These are phyloP conservation scores for Esox lucius DNA, from an alignment of 2,797 vertebrate genomes.

Conservation along the genomic window DNA sequence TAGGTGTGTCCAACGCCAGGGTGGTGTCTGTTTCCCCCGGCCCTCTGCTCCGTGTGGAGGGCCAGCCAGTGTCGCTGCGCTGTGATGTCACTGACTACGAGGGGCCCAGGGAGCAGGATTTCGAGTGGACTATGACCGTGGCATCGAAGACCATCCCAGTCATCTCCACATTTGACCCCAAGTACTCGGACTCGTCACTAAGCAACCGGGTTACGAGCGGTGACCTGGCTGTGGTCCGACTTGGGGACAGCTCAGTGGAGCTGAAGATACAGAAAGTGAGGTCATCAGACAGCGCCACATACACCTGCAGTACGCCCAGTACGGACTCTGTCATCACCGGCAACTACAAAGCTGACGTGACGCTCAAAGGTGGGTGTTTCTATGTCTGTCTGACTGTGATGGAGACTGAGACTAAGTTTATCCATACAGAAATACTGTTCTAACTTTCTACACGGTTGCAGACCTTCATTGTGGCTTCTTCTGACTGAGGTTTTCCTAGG, in stretches of 20 bases:
- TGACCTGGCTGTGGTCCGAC: constrained; percentile 77
- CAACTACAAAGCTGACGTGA: constrained; percentile 86
- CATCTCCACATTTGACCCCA: constrained; percentile 87
- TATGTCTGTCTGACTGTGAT: not conserved
- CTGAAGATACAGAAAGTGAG: constrained; percentile 82
- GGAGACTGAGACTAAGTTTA: not conserved
- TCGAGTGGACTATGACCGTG: constrained; percentile 84
- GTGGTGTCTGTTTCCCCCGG: constrained; percentile 83
- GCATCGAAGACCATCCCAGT: constrained; percentile 57
- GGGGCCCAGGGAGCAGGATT: constrained; percentile 93
- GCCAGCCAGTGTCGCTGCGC: constrained; percentile 81
- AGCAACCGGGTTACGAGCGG: constrained; percentile 73
- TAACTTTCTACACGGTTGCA: not conserved
- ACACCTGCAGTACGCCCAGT: constrained; percentile 89
- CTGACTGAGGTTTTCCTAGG: not conserved
- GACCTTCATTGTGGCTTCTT: not conserved
- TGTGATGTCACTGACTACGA: constrained; percentile 87
- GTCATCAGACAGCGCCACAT: constrained; percentile 79
- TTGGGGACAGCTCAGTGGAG: constrained; percentile 79
- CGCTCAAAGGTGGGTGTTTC: constrained; percentile 80
- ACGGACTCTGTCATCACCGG: constrained; percentile 86
- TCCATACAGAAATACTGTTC: not conserved
- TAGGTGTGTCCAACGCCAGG: constrained; percentile 78
- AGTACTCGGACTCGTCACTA: constrained; percentile 75
- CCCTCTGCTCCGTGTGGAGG: constrained; percentile 84